phyloP scores from a whole-genome alignment of 2,888 invertebrate genomes.

The Carterocephalus palaemon region DNA sequence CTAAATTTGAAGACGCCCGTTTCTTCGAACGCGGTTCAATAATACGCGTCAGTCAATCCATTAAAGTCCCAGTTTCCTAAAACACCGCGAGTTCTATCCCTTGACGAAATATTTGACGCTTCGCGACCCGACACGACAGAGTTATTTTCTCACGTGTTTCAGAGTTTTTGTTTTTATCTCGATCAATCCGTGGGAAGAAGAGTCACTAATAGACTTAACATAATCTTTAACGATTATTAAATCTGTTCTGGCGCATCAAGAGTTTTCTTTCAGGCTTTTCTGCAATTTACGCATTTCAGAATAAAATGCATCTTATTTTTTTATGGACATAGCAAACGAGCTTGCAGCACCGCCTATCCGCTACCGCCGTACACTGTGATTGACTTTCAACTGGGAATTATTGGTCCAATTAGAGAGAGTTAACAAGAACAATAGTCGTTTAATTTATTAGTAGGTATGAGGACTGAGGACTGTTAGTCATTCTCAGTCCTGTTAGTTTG shows the following conservation, averaged over 20 bases:
- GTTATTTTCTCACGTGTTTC: constrained; percentile 54
- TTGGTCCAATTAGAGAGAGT: no score
- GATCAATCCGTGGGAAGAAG: constrained; percentile 52
- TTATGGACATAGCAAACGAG: no score
- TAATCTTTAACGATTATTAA: constrained; percentile 14
- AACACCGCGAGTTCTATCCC: constrained; percentile 56
- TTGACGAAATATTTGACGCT: constrained; percentile 71
- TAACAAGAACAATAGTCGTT: no score
- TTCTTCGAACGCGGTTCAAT: constrained; percentile 61
- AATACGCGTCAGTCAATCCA: constrained; percentile 74
- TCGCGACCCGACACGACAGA: constrained; percentile 45
- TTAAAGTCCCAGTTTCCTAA: constrained; percentile 68
- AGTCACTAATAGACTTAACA: constrained; percentile 4
- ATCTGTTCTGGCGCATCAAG: no score
- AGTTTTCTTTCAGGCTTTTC: not conserved
- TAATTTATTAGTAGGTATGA: no score
- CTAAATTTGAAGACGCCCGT: constrained; percentile 51
- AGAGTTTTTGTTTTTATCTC: constrained; percentile 37
- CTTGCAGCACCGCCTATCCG: no score
- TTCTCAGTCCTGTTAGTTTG: no score
- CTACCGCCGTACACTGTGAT: no score
- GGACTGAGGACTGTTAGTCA: no score
- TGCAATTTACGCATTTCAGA: no score
- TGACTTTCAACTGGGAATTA: no score
- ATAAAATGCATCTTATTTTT: no score